Evolutionary conservation across 1,140 invertebrate species (phyloP), one percentile per base, ranked within the genome.

Genomic region (Ganaspis sp.): DNA sequence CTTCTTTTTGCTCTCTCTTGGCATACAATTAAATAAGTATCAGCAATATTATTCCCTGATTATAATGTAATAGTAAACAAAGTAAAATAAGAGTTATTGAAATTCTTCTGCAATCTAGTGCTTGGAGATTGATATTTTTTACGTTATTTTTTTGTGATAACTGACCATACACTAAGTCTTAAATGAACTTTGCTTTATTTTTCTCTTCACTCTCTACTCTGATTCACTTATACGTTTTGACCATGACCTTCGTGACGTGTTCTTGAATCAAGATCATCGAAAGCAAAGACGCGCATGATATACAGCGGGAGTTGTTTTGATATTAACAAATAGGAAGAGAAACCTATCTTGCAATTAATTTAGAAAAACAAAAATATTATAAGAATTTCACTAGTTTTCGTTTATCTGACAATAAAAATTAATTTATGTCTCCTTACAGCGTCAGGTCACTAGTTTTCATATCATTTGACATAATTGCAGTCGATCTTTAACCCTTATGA

Each of bases 161-260:
- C 58, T 29, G 15, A 29, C 23, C 58, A 64, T 29, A 29, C 58
- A 64, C 26, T 26, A 26, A 34, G 23, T 12, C 26, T n/a, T 29
- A 26, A 64, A 64, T 64, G 58, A 64, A 64, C 58, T 64, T 26
- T 64, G 53, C 21, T 58, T 58, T 29, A 34, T 64, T 26, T 64
- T 64, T 64, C 12, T 29, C 4, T 64, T 64, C 12, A 29, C 26
- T n/a, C 21, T 26, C 23, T 29, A 29, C 54, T 29, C 12, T 23
- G 9, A 15, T 26, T 29, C 58, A 29, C 23, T n/a, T n/a, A 8
- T 29, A 21, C 8, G 8, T 23, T 23, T 23, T 23, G 23, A 29
- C 23, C 58, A 64, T 64, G 58, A 64, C 58, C 58, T 64, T 64
- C 58, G 58, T 64, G 58, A 64, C 58, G 26, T 64, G 11, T 64